These are phyloP conservation scores for Smittia aterrima DNA, from an alignment of 2,888 invertebrate species.

Conservation along the genomic window DNA sequence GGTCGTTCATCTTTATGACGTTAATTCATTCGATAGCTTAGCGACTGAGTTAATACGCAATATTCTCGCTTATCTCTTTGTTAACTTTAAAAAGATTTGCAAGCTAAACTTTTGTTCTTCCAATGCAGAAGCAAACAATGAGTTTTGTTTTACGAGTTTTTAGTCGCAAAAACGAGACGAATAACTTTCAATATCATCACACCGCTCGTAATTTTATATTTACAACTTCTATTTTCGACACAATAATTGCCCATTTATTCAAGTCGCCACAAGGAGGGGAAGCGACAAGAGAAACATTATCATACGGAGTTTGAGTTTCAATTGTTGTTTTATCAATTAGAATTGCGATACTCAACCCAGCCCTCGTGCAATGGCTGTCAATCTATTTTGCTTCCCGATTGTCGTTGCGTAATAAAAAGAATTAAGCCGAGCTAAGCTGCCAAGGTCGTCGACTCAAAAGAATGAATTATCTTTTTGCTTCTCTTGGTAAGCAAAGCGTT, in stretches of 20 bases:
- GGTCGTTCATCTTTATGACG: background rate
- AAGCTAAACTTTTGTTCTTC: background rate
- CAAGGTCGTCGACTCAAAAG: background rate
- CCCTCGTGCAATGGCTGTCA: background rate
- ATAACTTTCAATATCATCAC: background rate
- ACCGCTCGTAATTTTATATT: background rate
- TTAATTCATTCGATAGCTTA: background rate
- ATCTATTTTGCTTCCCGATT: background rate
- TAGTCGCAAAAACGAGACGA: background rate
- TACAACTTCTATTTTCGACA: constrained; percentile 22
- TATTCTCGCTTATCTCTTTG: background rate
- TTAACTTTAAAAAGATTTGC: background rate
- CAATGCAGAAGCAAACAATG: constrained; percentile 6
- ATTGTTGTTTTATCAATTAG: constrained; percentile 28
- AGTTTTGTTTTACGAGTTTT: background rate
- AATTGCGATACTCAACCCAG: background rate
- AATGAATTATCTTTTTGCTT: background rate
- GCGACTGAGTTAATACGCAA: too few relatives aligned
- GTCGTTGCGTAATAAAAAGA: background rate
- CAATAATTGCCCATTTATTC: constrained; percentile 28
- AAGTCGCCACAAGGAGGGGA: background rate
- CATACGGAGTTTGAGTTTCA: background rate
- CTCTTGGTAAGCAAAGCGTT: too few relatives aligned
- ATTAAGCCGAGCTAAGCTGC: background rate
- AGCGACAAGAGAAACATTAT: too few relatives aligned